A percentile compares a stretch with the other conserved stretches of the same genome.
Conservation (phyloP, 30 jellyfish, hydroid and myxozoan species). For the Aurelia aurita region DNA sequence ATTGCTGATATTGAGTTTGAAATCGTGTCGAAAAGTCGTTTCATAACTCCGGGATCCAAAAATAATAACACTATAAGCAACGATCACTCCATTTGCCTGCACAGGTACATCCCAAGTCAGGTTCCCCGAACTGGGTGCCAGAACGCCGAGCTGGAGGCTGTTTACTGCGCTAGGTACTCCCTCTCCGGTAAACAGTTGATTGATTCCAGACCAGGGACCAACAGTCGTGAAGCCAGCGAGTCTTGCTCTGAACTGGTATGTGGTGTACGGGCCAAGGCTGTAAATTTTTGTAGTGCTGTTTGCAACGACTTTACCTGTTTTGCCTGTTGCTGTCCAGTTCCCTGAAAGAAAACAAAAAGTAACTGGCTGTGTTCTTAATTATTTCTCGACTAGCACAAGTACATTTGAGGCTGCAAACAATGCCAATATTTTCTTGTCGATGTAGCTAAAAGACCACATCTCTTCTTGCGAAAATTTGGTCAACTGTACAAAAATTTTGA, state of each 20-base stretch:
- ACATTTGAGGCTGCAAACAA: no score
- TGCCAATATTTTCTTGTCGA: no score
- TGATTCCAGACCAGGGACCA: slow-evolving; percentile 58
- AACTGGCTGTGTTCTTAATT: no score
- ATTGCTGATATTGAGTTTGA: background rate
- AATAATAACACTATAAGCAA: background rate
- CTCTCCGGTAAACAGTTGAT: slow-evolving; percentile 11
- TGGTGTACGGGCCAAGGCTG: slow-evolving; percentile 8
- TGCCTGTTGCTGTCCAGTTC: slow-evolving; percentile 6
- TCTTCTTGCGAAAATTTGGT: no score
- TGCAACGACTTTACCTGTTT: background rate
- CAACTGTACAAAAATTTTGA: no score
- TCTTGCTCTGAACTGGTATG: slow-evolving; percentile 49
- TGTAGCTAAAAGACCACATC: no score
- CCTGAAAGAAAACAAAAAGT: slow-evolving; percentile 12
- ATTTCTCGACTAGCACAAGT: no score
- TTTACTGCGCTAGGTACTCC: slow-evolving; percentile 63
- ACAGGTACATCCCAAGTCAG: slow-evolving; percentile 54
- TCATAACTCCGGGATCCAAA: slow-evolving; percentile 53
- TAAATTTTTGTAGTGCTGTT: slow-evolving; percentile 6
- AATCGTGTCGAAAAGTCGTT: background rate
- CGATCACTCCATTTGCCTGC: slow-evolving; percentile 30
- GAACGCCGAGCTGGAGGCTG: slow-evolving; percentile 6
- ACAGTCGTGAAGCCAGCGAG: slow-evolving; percentile 7
- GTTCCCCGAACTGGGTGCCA: background rate